These are phyloP conservation scores for Clarias laeviceps DNA, from an alignment of 2,797 vertebrate species.

Conservation along the genomic window DNA sequence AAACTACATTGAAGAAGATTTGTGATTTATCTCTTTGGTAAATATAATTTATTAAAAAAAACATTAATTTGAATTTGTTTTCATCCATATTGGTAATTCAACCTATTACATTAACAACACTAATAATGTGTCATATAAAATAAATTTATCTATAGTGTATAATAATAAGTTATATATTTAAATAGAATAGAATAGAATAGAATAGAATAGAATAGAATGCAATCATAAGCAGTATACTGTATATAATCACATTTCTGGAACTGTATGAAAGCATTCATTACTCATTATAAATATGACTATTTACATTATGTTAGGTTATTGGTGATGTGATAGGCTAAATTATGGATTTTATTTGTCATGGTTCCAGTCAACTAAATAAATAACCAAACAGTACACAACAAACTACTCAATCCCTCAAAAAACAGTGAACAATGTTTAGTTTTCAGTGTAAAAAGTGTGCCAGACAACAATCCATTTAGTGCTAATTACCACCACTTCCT, in stretches of 20 bases:
- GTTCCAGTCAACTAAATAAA: neutral
- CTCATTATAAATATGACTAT: neutral
- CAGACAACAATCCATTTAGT: slow-evolving; percentile 41
- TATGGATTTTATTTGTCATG: neutral
- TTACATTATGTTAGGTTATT: neutral
- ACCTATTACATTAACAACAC: neutral
- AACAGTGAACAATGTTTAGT: slow-evolving; percentile 31
- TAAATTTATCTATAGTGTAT: too few species aligned
- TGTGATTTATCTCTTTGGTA: neutral
- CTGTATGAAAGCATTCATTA: neutral
- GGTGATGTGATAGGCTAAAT: neutral
- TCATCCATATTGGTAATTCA: neutral
- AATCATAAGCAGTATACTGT: too few species aligned
- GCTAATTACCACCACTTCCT: slow-evolving; percentile 50
- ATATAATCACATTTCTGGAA: too few species aligned
- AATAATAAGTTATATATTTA: too few species aligned
- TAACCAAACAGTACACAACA: neutral
- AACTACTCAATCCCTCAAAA: neutral
- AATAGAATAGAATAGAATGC: too few species aligned
- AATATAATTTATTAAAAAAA: neutral
- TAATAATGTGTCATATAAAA: neutral
- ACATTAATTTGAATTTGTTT: neutral
- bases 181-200: too few species aligned
- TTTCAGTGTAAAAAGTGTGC: slow-evolving; percentile 23
- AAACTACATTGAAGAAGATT: neutral